Evolutionary conservation across 1,140 invertebrate species (phyloP).

Genomic region (Arctopsyche grandis): DNA sequence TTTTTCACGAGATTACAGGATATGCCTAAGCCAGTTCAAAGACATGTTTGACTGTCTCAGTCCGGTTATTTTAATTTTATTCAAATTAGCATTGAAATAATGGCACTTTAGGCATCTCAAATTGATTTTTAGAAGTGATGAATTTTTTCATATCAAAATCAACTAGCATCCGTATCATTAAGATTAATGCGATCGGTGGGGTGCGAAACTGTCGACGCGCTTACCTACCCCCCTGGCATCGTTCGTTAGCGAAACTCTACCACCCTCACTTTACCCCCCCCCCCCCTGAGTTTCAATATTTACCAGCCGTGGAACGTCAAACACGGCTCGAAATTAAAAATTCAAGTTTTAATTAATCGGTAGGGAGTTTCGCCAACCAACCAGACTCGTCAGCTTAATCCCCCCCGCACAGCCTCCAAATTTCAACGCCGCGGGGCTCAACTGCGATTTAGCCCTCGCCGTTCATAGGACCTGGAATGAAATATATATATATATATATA

Average conservation of each 20-base stretch:
- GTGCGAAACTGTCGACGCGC: neutral
- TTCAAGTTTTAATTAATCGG: conserved; percentile 29
- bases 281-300: conserved; percentile 30
- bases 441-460: neutral
- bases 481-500: neutral
- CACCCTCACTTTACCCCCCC: neutral
- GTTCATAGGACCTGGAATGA: neutral
- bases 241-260: conserved; percentile 23
- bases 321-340: conserved; percentile 13
- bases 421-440: neutral
- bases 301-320: conserved; percentile 5
- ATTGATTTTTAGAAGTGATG: too few species aligned
- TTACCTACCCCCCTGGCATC: neutral
- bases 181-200: too few species aligned
- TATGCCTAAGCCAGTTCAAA: too few species aligned
- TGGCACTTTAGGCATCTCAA: too few species aligned
- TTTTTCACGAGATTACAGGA: too few species aligned
- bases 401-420: neutral
- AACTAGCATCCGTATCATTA: too few species aligned
- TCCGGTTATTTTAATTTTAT: too few species aligned
- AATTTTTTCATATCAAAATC: too few species aligned
- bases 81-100: too few species aligned
- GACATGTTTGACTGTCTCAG: too few species aligned
- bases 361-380: neutral
- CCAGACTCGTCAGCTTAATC: neutral